These are phyloP conservation scores for Rhineura floridana DNA, from an alignment of 2,113 vertebrate species.

Conservation along the genomic window DNA sequence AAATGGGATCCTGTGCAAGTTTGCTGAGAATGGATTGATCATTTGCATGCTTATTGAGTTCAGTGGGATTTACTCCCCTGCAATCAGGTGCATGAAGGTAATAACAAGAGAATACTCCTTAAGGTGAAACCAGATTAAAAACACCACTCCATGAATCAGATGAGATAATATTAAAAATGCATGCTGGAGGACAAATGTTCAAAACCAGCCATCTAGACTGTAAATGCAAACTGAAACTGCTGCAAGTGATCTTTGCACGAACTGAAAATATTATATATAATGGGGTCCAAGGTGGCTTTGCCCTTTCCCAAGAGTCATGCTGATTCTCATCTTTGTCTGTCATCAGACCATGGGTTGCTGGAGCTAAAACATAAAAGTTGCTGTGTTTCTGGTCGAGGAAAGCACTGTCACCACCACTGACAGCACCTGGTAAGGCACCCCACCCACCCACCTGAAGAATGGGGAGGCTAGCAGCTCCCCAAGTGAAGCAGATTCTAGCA, in stretches of 20 bases:
- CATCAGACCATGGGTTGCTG: no score
- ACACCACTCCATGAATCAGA: background rate
- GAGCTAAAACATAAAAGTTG: no score
- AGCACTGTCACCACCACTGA: no score
- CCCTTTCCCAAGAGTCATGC: background rate
- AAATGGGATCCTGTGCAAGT: no score
- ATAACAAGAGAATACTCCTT: background rate
- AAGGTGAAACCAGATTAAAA: background rate
- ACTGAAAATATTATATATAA: background rate
- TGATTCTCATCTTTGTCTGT: background rate
- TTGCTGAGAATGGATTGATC: background rate
- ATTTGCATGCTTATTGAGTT: no score
- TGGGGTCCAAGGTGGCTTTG: background rate
- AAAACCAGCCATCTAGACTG: conserved; percentile 8
- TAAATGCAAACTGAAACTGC: background rate
- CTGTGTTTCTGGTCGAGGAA: no score
- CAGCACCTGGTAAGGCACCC: background rate
- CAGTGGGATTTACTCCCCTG: no score
- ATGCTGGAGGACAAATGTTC: background rate
- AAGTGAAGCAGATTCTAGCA: background rate
- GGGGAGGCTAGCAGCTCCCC: background rate
- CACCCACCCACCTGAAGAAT: background rate
- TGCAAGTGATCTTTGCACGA: background rate
- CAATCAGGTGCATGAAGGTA: background rate
- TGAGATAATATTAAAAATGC: conserved; percentile 21